Evolutionary conservation across 1,140 invertebrate species (phyloP), one percentile per base, ranked within the genome.

Genomic region (Panagrolaimus sp.): DNA sequence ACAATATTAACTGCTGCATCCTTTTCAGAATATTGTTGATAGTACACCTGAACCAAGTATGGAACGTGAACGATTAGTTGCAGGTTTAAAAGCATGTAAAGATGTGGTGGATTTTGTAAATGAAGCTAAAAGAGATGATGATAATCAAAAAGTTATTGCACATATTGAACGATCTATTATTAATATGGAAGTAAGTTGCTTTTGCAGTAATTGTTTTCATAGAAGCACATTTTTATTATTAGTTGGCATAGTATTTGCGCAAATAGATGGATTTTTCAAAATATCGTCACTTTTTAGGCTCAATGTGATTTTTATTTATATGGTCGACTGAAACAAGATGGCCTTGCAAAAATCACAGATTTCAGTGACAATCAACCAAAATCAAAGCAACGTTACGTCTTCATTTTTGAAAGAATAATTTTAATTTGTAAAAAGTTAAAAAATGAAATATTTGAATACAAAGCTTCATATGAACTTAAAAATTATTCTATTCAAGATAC

Each of bases 391-490:
- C 51, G 51, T 11, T 27, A 57, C n/a, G 51, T 57, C 9, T 57
- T 57, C 20, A 25, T 57, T 27, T 57, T 57, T 13, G 51, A 57
- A 57, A 13, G 27, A 57, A 27, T 57, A 27, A 11, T 57, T n/a
- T 16, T 57, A 1, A 57, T 57, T 27, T 57, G 51, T 57, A 57
- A 57, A 57, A 57, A 57, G 51, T 13, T 57, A 8, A 57, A 57
- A 8, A 57, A 57, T 23, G 20, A 20, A 20, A 20, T 25, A 23
- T 57, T 57, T 13, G 51, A 25, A 20, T 57, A 25, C n/a, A 57
- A 57, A 5, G 51, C 20, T 27, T 20, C 51, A 9, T 57, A 57
- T 16, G 27, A 57, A 20, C 11, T 57, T 11, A 27, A 20, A 1
- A 9, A 57, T 57, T 57, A 25, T 16, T 25, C 20, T 11, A 20